Evolutionary conservation across 2,888 invertebrate genomes (phyloP), one percentile per base, ranked within the genome.

Genomic region (Lathronympha strigana): DNA sequence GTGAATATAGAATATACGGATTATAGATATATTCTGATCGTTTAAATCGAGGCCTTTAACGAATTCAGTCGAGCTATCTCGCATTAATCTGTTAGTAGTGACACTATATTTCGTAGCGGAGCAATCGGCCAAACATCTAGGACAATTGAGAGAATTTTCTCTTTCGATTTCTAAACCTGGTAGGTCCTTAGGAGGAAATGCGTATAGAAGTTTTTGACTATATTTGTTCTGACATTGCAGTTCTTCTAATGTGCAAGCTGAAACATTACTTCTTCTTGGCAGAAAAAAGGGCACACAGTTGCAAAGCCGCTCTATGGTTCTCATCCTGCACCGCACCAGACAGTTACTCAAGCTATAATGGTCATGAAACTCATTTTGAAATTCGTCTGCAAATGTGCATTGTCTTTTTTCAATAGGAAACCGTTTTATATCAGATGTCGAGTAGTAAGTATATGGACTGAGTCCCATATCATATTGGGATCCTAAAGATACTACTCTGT

Each of bases 301-400:
- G 62, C 89, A 89, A 1, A 79, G 72, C 0, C 77, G 76, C 2
- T 75, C 45, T 28, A 87, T 81, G 61, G 84, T 85, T 51, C 72
- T 74, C 17, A 83, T 72, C 43, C 84, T 79, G 67, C 89, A 88
- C 61, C 81, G 76, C 70, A 86, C 77, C 55, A 88, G 74, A 69
- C 88, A 89, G 69, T 87, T 83, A 69, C 86, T 86, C 72, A 78
- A 84, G 23, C 83, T 84, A 68, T 87, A 87, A 60, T 71, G 71
- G 33, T n/a, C 69, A 36, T 67, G 53, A 19, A 33, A 67, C 40
- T 74, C 43, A 1, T 68, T 58, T 1, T 71, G 67, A 1, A 73
- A 70, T 69, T 93, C 93, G 50, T 82, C 72, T 1, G 74, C 49
- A 47, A 93, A 92, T 63, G 84, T 82, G 66, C 93, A 93, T n/a